Base-by-base conservation (phyloP, 2,113 vertebrate species). In the Cephalophus harveyi region DNA sequence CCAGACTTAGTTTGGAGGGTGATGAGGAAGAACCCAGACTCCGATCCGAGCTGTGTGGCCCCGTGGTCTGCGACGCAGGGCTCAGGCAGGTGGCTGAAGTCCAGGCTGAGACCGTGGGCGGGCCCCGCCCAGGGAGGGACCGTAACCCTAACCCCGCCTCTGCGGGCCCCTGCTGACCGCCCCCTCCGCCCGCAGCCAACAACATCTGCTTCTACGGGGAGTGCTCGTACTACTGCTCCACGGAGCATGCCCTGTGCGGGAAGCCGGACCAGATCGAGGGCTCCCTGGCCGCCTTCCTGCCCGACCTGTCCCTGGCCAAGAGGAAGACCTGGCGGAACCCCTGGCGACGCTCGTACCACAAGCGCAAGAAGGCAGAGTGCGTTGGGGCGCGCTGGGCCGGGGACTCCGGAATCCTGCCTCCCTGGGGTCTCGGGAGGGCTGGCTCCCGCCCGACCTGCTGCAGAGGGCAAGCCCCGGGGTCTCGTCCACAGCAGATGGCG, bases 281-380 rank as follows among this genome's bases (percentile, higher is more conserved):
- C 4, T 99, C 99, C 0, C 98, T 99, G 98, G 99, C 99, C 0
- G 99, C 99, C 94, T 99, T 99, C 98, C 99, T 99, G 11, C 99
- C 99, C 0, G 99, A 99, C 96, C 97, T 99, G 96, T 99, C 99
- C 0, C 98, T 99, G 91, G 99, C 99, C 55, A 99, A 99, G 93
- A 99, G 99, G 98, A 99, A 99, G 98, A 99, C 99, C 17, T 99
- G 99, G 99, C 99, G 99, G 96, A 99, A 99, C 98, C 99, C 99
- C 0, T 99, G 99, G 99, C 99, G 99, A 79, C 99, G 99, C 60
- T 99, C 99, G 33, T 99, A 99, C 98, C 99, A 99, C 98, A 99
- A 99, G 92, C 99, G 99, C 98, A 99, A 99, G 99, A 99, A 99
- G 99, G 99, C 99, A 40, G 99, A 99, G 99, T 99, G 98, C 99